Conservation (phyloP, 2,888 invertebrate species). For the Tipula unca region DNA sequence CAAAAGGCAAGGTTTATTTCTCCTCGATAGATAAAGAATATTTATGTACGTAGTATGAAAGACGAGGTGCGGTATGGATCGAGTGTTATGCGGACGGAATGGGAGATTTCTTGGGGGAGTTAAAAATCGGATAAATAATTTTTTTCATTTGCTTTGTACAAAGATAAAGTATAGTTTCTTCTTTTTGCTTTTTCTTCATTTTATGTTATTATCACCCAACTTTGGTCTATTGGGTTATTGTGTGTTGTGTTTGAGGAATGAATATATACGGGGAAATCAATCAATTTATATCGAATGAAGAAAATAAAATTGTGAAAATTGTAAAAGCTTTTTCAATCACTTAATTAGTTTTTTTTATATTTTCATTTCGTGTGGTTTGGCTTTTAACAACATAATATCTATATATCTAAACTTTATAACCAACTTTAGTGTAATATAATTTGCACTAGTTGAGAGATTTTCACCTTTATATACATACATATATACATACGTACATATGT, state of each 20-base stretch:
- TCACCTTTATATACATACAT: neutral
- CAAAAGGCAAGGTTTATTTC: slow-evolving; percentile 14
- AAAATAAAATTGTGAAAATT: neutral
- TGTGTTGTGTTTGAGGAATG: neutral
- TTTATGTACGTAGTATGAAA: neutral
- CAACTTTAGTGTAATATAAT: neutral
- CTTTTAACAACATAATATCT: neutral
- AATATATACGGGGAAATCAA: neutral
- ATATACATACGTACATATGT: too few species aligned
- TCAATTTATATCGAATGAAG: neutral
- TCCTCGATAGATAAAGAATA: neutral
- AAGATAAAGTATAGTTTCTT: neutral
- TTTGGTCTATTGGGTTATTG: neutral
- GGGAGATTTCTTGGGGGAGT: neutral
- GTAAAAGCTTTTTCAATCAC: neutral
- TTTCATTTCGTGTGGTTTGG: neutral
- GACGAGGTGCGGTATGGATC: neutral
- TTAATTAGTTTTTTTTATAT: neutral
- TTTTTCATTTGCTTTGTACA: neutral
- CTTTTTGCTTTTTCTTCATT: neutral
- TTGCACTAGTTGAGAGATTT: neutral
- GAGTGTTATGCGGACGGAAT: neutral
- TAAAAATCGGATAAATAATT: neutral
- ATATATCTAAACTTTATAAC: neutral
- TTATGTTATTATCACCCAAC: neutral